Conservation (phyloP, 2,888 invertebrate species). For the Andrena praecox region DNA sequence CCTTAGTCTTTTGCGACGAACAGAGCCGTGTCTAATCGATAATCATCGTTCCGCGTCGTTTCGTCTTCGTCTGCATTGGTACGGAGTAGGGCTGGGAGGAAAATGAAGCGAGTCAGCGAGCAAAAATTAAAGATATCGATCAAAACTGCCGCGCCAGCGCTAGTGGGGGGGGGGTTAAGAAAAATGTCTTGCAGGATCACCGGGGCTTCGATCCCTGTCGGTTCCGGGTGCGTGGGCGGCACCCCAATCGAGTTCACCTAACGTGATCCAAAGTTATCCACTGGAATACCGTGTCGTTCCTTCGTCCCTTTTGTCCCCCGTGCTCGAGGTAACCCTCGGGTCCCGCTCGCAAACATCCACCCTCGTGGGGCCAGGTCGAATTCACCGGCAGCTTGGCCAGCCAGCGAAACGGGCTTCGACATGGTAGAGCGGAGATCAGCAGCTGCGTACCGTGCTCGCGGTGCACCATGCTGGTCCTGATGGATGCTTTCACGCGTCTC, state of each 20-base stretch:
- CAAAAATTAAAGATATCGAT: slow-evolving; percentile 52
- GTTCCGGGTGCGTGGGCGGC: slow-evolving; percentile 53
- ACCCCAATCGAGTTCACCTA: slow-evolving; percentile 58
- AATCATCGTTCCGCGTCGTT: slow-evolving; percentile 16
- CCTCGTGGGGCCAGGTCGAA: slow-evolving; percentile 51
- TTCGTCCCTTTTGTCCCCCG: slow-evolving; percentile 53
- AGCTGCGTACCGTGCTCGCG: slow-evolving; percentile 72
- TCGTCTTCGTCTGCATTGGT: background rate
- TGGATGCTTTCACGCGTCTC: slow-evolving; percentile 75
- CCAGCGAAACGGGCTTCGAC: slow-evolving; percentile 64
- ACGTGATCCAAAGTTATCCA: slow-evolving; percentile 57
- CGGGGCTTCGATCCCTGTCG: slow-evolving; percentile 18
- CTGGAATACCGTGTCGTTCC: slow-evolving; percentile 45
- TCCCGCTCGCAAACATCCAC: slow-evolving; percentile 42
- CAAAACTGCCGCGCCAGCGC: slow-evolving; percentile 19
- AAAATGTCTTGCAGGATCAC: slow-evolving; percentile 18
- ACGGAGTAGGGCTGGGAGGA: background rate
- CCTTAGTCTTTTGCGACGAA: slow-evolving; percentile 45
- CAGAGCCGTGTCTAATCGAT: slow-evolving; percentile 11
- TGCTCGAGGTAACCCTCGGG: slow-evolving; percentile 53
- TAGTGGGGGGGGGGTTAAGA: background rate
- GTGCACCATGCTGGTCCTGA: slow-evolving; percentile 73
- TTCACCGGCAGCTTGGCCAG: slow-evolving; percentile 58
- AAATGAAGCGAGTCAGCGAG: background rate
- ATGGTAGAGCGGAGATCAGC: slow-evolving; percentile 71